Percentiles rank a stretch among this genome's conserved stretches.
These are phyloP conservation scores for Hylaea fasciaria DNA, from an alignment of 2,888 invertebrate genomes.

Conservation along the genomic window DNA sequence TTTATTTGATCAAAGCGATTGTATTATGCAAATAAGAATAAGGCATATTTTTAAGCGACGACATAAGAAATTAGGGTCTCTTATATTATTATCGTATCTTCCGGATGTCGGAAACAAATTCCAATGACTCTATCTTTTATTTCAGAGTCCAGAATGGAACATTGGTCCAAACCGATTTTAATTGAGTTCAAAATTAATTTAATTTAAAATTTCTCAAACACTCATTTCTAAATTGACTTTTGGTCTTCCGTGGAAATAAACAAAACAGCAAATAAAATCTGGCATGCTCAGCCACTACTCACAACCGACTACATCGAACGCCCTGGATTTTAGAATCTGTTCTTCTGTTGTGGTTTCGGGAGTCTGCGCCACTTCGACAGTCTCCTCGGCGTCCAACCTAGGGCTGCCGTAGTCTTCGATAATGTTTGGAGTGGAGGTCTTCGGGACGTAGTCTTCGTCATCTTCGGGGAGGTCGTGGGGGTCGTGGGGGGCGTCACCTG, in stretches of 20 bases:
- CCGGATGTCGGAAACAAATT: too few relatives aligned
- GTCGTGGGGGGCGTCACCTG: constrained; percentile 69
- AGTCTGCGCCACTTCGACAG: constrained; percentile 18
- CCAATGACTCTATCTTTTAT: too few relatives aligned
- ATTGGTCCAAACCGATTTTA: too few relatives aligned
- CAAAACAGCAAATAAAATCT: constrained; percentile 71
- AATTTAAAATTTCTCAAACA: not conserved
- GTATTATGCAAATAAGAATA: not conserved
- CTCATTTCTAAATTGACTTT: constrained; percentile 29
- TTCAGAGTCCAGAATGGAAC: too few relatives aligned
- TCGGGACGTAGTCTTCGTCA: constrained; percentile 76
- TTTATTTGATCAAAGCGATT: not conserved
- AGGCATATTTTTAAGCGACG: not conserved
- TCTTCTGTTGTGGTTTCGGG: constrained; percentile 49
- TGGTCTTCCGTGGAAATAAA: constrained; percentile 46
- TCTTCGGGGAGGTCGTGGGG: constrained; percentile 64
- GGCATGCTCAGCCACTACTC: constrained; percentile 84
- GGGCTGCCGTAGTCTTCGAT: constrained; percentile 45
- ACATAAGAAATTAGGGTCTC: too few relatives aligned
- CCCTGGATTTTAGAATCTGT: constrained; percentile 60
- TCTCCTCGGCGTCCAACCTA: constrained; percentile 18
- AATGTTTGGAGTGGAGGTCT: constrained; percentile 44
- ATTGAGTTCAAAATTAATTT: too few relatives aligned
- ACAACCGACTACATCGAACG: constrained; percentile 76
- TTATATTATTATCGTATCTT: too few relatives aligned